A percentile compares a stretch with the other conserved stretches of the same genome.
phyloP scores from a whole-genome alignment of 2,888 invertebrate species.

The Nephrotoma appendiculata region DNA sequence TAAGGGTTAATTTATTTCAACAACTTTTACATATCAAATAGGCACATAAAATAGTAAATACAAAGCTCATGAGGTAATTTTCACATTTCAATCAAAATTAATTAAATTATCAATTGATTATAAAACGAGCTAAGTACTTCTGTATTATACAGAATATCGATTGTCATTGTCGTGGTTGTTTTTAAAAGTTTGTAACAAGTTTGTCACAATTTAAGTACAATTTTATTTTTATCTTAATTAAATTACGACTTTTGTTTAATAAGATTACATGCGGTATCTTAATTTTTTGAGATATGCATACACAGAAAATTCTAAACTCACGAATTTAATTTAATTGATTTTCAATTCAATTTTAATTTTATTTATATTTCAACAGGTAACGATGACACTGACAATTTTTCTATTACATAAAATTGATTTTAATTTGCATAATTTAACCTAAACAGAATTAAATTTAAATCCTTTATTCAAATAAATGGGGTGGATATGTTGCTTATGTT shows the following conservation, averaged over 20 bases:
- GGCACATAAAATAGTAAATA: no score
- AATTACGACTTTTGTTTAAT: neutral
- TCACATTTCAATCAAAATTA: neutral
- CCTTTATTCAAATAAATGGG: no score
- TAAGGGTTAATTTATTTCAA: neutral
- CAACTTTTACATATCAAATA: neutral
- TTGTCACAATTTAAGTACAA: neutral
- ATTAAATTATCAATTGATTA: neutral
- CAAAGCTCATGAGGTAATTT: neutral
- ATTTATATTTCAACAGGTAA: neutral
- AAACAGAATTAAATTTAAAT: no score
- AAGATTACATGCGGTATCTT: neutral
- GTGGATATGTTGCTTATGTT: no score
- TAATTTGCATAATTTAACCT: neutral
- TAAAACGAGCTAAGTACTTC: neutral
- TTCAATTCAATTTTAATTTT: neutral
- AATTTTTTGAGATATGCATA: neutral
- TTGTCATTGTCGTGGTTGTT: neutral
- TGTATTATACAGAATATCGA: neutral
- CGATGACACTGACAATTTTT: neutral
- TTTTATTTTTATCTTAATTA: neutral
- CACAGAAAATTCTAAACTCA: neutral
- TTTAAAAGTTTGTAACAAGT: neutral
- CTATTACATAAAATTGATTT: neutral
- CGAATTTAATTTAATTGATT: neutral